Conservation (phyloP, 2,797 vertebrate genomes). For the Tiaroga cobitis region DNA sequence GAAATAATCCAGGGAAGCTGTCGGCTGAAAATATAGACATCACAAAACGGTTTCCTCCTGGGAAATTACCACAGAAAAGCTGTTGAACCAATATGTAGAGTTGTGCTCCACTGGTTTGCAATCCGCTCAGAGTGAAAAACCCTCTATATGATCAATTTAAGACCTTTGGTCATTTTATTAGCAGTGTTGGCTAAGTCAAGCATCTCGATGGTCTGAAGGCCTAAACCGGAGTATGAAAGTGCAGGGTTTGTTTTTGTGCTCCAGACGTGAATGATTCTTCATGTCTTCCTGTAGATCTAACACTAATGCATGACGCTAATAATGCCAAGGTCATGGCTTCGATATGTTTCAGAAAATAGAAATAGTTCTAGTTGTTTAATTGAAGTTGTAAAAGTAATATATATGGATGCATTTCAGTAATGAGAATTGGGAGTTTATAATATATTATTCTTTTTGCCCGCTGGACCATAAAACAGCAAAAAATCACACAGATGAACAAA, state of each 20-base stretch:
- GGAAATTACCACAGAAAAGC: constrained; percentile 42
- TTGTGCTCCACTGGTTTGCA: constrained; percentile 28
- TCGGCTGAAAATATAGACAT: constrained; percentile 49
- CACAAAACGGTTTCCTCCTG: constrained; percentile 42
- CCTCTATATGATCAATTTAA: constrained; percentile 18
- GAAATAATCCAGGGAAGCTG: constrained; percentile 38
- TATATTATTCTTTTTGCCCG: not conserved
- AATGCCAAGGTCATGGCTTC: not conserved
- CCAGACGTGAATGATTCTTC: not conserved
- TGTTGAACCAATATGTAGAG: constrained; percentile 30
- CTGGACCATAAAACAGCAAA: not conserved
- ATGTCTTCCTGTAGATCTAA: not conserved
- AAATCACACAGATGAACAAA: not conserved
- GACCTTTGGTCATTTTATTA: constrained; percentile 8
- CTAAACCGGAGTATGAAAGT: not conserved
- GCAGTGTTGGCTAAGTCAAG: constrained; percentile 8
- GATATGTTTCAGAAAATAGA: not conserved
- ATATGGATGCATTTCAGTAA: not conserved
- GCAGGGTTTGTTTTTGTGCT: not conserved
- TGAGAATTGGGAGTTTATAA: not conserved
- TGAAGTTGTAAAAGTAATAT: not conserved
- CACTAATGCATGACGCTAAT: not conserved
- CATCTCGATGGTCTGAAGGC: not conserved
- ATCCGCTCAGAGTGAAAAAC: not conserved
- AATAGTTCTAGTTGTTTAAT: not conserved